Evolutionary conservation across 2,888 invertebrate genomes (phyloP), one percentile per base, ranked within the genome.

Genomic region (Tenthredo scrophulariae): DNA sequence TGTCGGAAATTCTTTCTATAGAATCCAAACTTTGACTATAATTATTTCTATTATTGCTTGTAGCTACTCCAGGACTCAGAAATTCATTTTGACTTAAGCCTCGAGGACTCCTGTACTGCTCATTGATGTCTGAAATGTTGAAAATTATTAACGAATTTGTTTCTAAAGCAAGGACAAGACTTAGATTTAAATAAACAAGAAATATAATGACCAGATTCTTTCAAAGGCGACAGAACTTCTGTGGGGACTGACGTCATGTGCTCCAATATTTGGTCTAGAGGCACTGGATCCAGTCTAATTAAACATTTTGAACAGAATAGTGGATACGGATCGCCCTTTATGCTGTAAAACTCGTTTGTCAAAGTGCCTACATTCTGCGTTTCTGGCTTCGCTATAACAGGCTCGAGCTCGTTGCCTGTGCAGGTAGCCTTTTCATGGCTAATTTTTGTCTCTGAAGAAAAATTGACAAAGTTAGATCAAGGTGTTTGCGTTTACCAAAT

Each of bases 291-390:
- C 1, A 90, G 84, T 40, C 29, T n/a, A 3, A 67, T 6, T 86
- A 89, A 85, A 65, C 92, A 92, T 74, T 89, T 89, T 4, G 86
- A 79, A 86, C 92, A 92, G 88, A 88, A 90, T 72, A 91, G 54
- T 10, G 91, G 88, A 86, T 90, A 90, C 0, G 89, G 85, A 84
- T 90, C 84, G 77, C 88, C 82, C 5, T 86, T 87, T 2, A 82
- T 74, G 37, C 65, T 85, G 77, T 89, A 88, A 88, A 88, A 88
- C 85, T 90, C 87, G 26, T 90, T 86, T 1, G 90, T 92, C 72
- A 88, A 75, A 22, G 84, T 50, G 54, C 77, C 85, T 84, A 88
- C 88, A 1, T 89, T 87, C 15, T 29, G 7, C 0, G 84, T 83
- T 80, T 62, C 26, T 22, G 58, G 40, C n/a, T 26, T 80, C 3